Evolutionary conservation across 2,797 vertebrate species (phyloP), one percentile per base, ranked within the genome.

Genomic region (Epinephelus awoara): DNA sequence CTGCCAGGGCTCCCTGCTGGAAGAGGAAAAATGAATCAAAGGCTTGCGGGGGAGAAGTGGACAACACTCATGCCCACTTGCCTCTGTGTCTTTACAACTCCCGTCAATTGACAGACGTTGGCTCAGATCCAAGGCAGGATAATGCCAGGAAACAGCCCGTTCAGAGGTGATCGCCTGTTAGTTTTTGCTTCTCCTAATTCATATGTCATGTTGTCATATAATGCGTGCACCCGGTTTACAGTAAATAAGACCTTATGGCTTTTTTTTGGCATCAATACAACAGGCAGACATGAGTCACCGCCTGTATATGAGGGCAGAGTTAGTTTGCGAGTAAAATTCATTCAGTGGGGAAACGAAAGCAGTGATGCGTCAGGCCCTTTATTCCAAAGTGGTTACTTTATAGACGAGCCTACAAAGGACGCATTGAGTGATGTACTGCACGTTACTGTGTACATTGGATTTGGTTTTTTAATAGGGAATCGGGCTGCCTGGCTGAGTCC

Each of bases 21-120:
- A 84, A 23, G 49, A 82, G 86, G 84, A 80, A 72, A 83, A 78
- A 90, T 90, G 84, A 92, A 93, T 92, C 91, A 91, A 89, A 92
- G 84, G 67, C 78, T 82, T 72, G 75, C 29, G 79, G 79, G 83
- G 76, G 82, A 55, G 85, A 71, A 72, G 87, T 73, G 87, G 82
- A 87, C 85, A 71, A 80, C 77, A 59, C 88, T 91, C 85, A 72
- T 85, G 82, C 89, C 84, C 88, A 80, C 91, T 90, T 67, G 87
- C 77, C 67, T 88, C 82, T 72, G 19, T 73, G 84, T 89, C 88
- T 89, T 89, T 84, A 84, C 85, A 88, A 71, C 84, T 85, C 70
- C 58, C 2, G 67, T 80, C 90, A 82, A 74, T 71, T 82, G 75
- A 81, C 82, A 85, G 86, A 82, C 72, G 3, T 19, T 91, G 90